Percentiles rank a stretch among this genome's conserved stretches.
phyloP scores from a whole-genome alignment of 2,113 vertebrate species.

The Boleophthalmus pectinirostris region DNA sequence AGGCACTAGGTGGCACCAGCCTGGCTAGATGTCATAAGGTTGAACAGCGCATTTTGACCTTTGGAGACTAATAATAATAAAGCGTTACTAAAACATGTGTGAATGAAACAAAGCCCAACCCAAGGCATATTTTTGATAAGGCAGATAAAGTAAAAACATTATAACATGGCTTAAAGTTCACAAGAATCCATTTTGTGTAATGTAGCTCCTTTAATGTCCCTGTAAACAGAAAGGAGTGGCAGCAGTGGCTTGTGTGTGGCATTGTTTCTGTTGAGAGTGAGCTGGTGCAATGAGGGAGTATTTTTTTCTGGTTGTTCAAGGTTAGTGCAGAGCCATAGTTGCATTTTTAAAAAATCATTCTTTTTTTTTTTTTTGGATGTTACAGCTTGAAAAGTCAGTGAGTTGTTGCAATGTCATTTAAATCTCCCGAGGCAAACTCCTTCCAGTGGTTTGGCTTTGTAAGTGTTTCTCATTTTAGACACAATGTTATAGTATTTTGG shows the following conservation, averaged over 20 bases:
- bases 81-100: no score
- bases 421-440: conserved; percentile 7
- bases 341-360: background rate
- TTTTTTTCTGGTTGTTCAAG: conserved; percentile 49
- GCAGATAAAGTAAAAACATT: no score
- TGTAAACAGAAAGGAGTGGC: background rate
- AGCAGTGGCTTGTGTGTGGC: conserved; percentile 32
- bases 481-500: background rate
- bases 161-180: no score
- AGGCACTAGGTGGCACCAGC: no score
- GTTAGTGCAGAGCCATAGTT: conserved; percentile 32
- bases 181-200: no score
- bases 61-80: no score
- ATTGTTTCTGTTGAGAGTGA: conserved; percentile 40
- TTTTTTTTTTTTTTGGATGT: background rate
- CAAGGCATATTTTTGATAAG: no score
- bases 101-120: no score
- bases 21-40: no score
- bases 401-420: conserved; percentile 15
- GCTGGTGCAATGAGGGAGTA: conserved; percentile 16
- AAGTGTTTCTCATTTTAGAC: conserved; percentile 22
- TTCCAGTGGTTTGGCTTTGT: conserved; percentile 16
- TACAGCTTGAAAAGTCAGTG: background rate
- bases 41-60: no score
- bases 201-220: no score